Conservation (phyloP, 2,888 invertebrate genomes). For the Malthinus seriepunctatus region DNA sequence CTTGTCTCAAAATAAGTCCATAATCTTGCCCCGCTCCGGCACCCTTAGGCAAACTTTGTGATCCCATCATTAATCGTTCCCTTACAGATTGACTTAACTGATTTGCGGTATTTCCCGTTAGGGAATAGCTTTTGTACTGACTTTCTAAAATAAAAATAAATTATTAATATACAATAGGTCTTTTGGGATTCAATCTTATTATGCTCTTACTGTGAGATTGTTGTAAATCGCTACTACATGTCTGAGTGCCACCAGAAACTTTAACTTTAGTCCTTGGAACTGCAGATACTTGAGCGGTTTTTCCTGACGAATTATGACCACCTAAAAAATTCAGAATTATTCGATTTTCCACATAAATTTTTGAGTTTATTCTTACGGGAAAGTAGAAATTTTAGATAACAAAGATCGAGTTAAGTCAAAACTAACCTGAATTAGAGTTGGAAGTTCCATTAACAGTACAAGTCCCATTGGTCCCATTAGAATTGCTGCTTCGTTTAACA, state of each 20-base stretch:
- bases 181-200: not conserved
- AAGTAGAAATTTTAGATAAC: not conserved
- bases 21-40: slow-evolving; percentile 55
- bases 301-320: slow-evolving; percentile 47
- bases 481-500: slow-evolving; percentile 68
- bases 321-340: slow-evolving; percentile 42
- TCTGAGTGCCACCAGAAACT: slow-evolving; percentile 89
- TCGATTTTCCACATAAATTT: too few species aligned
- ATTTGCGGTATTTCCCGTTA: slow-evolving; percentile 83
- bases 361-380: not conserved
- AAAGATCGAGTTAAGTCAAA: too few species aligned
- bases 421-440: slow-evolving; percentile 33
- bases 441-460: slow-evolving; percentile 52
- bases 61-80: slow-evolving; percentile 81
- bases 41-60: slow-evolving; percentile 79
- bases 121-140: slow-evolving; percentile 82
- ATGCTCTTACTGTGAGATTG: slow-evolving; percentile 67
- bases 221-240: slow-evolving; percentile 77
- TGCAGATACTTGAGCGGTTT: slow-evolving; percentile 82
- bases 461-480: slow-evolving; percentile 53
- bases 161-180: not conserved
- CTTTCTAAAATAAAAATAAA: slow-evolving; percentile 40
- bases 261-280: slow-evolving; percentile 87
- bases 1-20: slow-evolving; percentile 51
- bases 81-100: slow-evolving; percentile 86